Evolutionary conservation across 1,140 invertebrate genomes (phyloP), one percentile per base, ranked within the genome.

Genomic region (Ylistrum balloti): DNA sequence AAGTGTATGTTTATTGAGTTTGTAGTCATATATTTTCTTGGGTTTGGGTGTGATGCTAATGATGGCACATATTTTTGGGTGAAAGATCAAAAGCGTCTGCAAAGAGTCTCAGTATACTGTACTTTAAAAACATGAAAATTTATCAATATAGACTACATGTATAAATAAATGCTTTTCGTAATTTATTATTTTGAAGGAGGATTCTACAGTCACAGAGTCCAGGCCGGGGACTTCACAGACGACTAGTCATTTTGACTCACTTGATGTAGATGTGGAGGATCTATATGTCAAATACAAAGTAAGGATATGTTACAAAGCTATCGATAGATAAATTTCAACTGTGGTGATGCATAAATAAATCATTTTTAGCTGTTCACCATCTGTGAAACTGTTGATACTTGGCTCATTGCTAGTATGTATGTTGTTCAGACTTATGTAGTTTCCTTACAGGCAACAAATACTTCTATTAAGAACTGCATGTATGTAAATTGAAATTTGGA

Each of bases 221-320:
- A 90, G 94, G 17, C 95, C 96, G 88, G 91, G 93, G 33, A 95
- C 95, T n/a, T 92, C 93, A n/a, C 90, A 94, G 56, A 92, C 93
- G 85, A 91, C 93, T 33, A 91, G 91, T 41, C 94, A 93, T 90
- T 93, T 97, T 85, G 98, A 99, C 95, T 95, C 96, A 74, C 92
- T 96, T 38, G 98, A 98, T 94, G 95, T 98, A 89, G 98, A 99
- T 96, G 97, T 98, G 33, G 98, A 99, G 96, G 98, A 99, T 97
- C 97, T 99, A 41, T 99, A 99, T 95, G 99, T 98, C 28, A 99
- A 98, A 96, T 99, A 98, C 94, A 99, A 99, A 97, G 98, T 98
- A 97, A 85, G 89, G 85, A 32, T 41, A 28, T 5, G 45, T 48
- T n/a, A 3, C 22, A 56, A 20, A 15, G 2, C 22, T 56, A 56